These are phyloP conservation scores for Amphibalanus amphitrite DNA, from an alignment of 1,140 invertebrate species.

Conservation along the genomic window DNA sequence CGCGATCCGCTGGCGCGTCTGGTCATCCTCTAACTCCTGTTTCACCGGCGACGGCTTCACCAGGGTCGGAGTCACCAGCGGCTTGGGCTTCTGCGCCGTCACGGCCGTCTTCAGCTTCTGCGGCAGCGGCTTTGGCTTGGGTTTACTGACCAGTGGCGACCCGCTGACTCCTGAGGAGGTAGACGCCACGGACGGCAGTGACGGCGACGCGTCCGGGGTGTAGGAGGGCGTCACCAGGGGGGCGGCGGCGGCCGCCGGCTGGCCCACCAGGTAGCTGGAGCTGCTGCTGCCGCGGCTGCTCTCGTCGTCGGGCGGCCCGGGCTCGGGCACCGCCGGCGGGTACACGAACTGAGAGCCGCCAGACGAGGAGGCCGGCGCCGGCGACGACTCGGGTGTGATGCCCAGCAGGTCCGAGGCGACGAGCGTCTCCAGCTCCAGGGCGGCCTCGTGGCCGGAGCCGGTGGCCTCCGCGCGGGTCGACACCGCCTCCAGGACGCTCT, in stretches of 20 bases:
- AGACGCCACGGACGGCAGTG: neutral
- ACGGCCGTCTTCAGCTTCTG: slow-evolving; percentile 1
- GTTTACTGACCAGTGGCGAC: neutral
- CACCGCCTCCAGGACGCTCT: slow-evolving; percentile 55
- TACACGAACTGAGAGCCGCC: neutral
- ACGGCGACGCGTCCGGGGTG: neutral
- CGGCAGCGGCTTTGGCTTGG: slow-evolving; percentile 4
- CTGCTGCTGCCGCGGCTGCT: neutral
- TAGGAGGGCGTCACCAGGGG: neutral
- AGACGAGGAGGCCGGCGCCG: neutral
- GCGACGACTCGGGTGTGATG: neutral
- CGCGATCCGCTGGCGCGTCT: slow-evolving; percentile 58
- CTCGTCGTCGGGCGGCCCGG: neutral
- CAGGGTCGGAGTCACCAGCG: slow-evolving; percentile 4
- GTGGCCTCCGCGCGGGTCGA: slow-evolving; percentile 30
- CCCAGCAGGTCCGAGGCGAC: slow-evolving; percentile 3
- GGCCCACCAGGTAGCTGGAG: neutral
- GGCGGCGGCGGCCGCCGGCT: neutral
- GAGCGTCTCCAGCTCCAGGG: slow-evolving; percentile 24
- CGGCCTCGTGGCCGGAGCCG: slow-evolving; percentile 22
- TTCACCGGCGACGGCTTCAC: slow-evolving; percentile 21
- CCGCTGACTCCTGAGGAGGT: neutral
- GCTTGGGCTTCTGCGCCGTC: slow-evolving; percentile 3
- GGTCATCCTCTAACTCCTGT: slow-evolving; percentile 47
- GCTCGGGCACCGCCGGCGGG: neutral